Evolutionary conservation across 2,797 vertebrate species (phyloP).

Genomic region (Gouania willdenowi): DNA sequence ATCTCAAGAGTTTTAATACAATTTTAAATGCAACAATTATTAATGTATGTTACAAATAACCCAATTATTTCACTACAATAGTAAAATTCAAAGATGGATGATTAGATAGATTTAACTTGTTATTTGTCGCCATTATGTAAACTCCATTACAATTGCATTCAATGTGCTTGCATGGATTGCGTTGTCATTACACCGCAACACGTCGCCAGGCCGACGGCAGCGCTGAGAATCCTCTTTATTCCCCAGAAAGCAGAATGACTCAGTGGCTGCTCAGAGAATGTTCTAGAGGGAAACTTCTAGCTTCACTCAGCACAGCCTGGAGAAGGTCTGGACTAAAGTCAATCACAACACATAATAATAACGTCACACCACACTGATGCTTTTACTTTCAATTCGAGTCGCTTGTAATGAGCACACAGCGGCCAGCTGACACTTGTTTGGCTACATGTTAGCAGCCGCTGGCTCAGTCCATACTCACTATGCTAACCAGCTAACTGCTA

Average conservation of each 20-base stretch:
- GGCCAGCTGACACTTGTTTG: constrained; percentile 67
- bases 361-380: background rate
- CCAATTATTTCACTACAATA: no score
- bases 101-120: no score
- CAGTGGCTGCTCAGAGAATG: constrained; percentile 53
- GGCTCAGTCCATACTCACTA: constrained; percentile 17
- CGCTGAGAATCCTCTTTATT: constrained; percentile 31
- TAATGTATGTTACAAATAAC: no score
- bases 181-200: constrained; percentile 2
- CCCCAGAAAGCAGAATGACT: constrained; percentile 59
- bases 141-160: no score
- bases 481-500: constrained; percentile 28
- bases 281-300: constrained; percentile 56
- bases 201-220: constrained; percentile 42
- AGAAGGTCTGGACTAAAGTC: no score
- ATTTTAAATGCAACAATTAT: no score
- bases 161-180: background rate
- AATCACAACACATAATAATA: background rate
- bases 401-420: background rate
- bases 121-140: no score
- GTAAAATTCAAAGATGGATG: no score
- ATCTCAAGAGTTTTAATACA: no score
- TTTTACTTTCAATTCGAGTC: background rate
- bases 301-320: constrained; percentile 1
- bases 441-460: constrained; percentile 40